A percentile compares a stretch with the other conserved stretches of the same genome.
Evolutionary conservation across 2,888 invertebrate genomes (phyloP).

Genomic region (Baronia brevicornis): DNA sequence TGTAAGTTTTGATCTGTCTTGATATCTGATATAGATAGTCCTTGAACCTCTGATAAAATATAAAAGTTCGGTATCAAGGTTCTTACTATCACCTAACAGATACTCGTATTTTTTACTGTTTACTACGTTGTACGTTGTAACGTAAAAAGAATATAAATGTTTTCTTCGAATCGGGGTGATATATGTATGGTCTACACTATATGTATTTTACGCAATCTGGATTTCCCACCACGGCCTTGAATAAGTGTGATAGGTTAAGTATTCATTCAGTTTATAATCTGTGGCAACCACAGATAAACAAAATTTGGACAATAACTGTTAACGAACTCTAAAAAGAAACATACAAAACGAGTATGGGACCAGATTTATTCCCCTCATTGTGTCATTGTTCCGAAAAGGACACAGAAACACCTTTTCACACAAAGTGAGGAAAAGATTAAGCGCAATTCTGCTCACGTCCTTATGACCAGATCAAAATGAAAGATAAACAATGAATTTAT

Average conservation of each 20-base stretch:
- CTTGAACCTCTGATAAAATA: slow-evolving; percentile 8
- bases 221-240: no score
- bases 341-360: slow-evolving; percentile 1
- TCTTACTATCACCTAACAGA: no score
- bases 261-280: neutral
- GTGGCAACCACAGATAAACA: slow-evolving; percentile 5
- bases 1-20: neutral
- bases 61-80: neutral
- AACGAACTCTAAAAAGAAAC: slow-evolving; percentile 12
- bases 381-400: slow-evolving; percentile 34
- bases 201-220: no score
- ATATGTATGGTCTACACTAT: no score
- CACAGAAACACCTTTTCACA: slow-evolving; percentile 32
- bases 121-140: no score
- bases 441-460: slow-evolving; percentile 37
- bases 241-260: no score
- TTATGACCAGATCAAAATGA: slow-evolving; percentile 33
- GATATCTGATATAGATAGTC: slow-evolving; percentile 11
- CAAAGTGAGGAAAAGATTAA: slow-evolving; percentile 30
- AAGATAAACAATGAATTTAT: slow-evolving; percentile 33
- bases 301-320: slow-evolving; percentile 5
- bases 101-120: no score
- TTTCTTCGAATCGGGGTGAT: no score
- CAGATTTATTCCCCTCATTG: slow-evolving; percentile 12
- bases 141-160: slow-evolving; percentile 5